Base-by-base conservation (phyloP, 2,797 vertebrate genomes). In the Acipenser oxyrinchus region DNA sequence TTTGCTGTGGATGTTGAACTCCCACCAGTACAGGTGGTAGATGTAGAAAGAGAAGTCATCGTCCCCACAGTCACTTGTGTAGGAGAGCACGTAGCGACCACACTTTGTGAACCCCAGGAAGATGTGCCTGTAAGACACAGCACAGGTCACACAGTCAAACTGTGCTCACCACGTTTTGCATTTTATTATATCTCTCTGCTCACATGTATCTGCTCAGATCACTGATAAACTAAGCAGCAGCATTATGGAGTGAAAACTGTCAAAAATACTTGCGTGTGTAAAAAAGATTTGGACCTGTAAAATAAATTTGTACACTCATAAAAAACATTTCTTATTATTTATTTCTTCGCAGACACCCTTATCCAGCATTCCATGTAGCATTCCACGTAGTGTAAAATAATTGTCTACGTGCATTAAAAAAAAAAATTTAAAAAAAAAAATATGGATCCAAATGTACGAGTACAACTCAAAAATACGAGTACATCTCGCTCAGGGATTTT, bases 1-100 rank as follows among this genome's bases (percentile, higher is more conserved):
- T 61, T 94, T 84, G 81, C 93, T 95, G 87, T 96, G 93, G n/a
- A 97, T 86, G 73, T 97, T 95, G 83, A 97, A 97, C 76, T 96
- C 93, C 94, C 95, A 98, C 95, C 95, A 98, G 72, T 96, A 95
- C 2, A 98, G 89, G 75, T 94, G 91, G 74, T 96, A 98, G n/a
- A 91, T 92, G 74, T 95, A 97, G 79, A 95, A 95, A 68, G 92
- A 93, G 71, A 91, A 92, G 65, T 97, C 93, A 0, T 95, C 94
- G 0, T 95, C 93, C 3, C 93, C 91, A 6, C 90, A 93, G 82
- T 91, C 93, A 64, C 93, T 94, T 67, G 94, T 97, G 81, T 98
- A 98, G 62, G 95, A 98, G 50, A 98, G 83, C 11, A 98, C 92
- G 0, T 94, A 97, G 66, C 95, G 91, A 23, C 95, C 95, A 0